Conservation (phyloP, 2,113 vertebrate genomes). For the Corvus moneduloides region DNA sequence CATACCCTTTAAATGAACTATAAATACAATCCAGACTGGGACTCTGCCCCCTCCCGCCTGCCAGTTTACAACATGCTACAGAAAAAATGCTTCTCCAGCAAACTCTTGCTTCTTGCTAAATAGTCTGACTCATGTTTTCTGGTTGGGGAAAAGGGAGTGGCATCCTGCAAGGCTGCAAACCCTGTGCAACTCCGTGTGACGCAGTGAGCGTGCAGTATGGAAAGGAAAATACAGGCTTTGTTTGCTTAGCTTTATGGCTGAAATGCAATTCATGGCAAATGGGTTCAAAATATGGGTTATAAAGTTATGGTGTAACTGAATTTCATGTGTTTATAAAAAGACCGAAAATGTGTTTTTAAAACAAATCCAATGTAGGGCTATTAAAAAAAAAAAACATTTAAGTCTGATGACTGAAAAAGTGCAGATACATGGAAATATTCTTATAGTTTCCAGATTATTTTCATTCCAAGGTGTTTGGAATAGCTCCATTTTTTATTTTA, state of each 20-base stretch:
- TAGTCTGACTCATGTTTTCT: constrained; percentile 47
- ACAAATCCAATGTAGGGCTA: not conserved
- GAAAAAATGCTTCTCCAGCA: not conserved
- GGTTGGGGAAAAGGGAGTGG: constrained; percentile 42
- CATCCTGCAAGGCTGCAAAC: constrained; percentile 18
- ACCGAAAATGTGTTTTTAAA: not conserved
- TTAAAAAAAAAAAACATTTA: not conserved
- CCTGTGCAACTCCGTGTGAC: not conserved
- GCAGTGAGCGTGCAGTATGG: not conserved
- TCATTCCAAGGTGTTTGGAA: not conserved
- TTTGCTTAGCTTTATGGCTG: not conserved
- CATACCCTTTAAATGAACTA: not conserved
- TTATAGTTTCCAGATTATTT: constrained; percentile 7
- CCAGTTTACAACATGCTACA: not conserved
- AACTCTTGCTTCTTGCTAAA: constrained; percentile 15
- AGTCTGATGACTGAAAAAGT: not conserved
- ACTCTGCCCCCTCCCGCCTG: not conserved
- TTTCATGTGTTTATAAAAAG: not conserved
- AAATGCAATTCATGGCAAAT: not conserved
- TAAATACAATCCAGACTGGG: not conserved
- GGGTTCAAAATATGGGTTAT: not conserved
- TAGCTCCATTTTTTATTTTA: not conserved
- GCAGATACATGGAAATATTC: not conserved
- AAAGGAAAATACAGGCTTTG: not conserved
- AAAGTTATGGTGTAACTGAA: not conserved